Conservation (phyloP, 2,797 vertebrate genomes). For the Sebastes minor region DNA sequence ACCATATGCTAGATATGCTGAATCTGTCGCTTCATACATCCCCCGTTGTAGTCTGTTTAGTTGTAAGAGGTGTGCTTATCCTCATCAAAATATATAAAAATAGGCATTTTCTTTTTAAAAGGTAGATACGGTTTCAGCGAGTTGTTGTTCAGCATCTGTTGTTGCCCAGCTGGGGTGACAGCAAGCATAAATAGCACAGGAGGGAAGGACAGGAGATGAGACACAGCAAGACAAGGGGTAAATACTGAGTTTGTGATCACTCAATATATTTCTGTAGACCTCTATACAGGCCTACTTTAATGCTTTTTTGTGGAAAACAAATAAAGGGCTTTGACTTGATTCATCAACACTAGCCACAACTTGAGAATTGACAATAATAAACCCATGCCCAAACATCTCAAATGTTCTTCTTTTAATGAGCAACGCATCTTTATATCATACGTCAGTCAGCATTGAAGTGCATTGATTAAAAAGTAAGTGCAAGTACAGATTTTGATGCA, state of each 20-base stretch:
- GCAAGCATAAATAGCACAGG: conserved; percentile 69
- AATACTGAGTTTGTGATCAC: conserved; percentile 46
- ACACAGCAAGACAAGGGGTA: conserved; percentile 59
- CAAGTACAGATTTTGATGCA: conserved; percentile 86
- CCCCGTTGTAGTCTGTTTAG: conserved; percentile 44
- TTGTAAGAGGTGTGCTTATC: conserved; percentile 83
- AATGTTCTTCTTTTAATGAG: conserved; percentile 80
- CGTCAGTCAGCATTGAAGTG: conserved; percentile 84
- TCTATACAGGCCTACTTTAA: conserved; percentile 21
- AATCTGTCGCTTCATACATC: conserved; percentile 42
- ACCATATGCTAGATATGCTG: conserved; percentile 63
- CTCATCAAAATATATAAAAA: conserved; percentile 84
- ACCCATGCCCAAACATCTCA: conserved; percentile 80
- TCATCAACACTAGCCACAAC: conserved; percentile 63
- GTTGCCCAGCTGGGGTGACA: conserved; percentile 59
- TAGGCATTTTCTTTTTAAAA: conserved; percentile 81
- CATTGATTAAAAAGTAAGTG: conserved; percentile 86
- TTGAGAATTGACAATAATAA: conserved; percentile 72
- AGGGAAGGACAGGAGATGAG: conserved; percentile 59
- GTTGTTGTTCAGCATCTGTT: conserved; percentile 65
- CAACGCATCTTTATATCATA: conserved; percentile 82
- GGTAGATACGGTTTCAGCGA: conserved; percentile 69
- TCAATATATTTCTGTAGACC: conserved; percentile 40
- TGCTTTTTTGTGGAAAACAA: conserved; percentile 41
- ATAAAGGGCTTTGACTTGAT: conserved; percentile 49